Evolutionary conservation across 2,888 invertebrate species (phyloP), one percentile per base, ranked within the genome.

Genomic region (Drosophila neotestacea): DNA sequence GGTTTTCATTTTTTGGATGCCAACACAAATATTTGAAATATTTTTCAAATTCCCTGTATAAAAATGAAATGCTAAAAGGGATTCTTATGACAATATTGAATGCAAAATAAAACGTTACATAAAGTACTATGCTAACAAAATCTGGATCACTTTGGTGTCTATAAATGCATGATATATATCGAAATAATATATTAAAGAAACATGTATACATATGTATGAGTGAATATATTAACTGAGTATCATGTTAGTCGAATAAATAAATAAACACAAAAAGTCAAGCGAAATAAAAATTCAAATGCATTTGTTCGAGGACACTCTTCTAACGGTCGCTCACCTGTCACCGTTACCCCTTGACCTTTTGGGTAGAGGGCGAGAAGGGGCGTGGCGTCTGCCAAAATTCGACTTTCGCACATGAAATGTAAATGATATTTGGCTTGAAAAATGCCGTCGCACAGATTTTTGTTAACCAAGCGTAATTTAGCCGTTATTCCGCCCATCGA

Each of bases 341-440:
- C 38, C 38, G 55, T 44, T 27, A 52, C 55, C 77, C 52, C 44
- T 60, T 44, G 64, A 61, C 13, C 47, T 16, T 16, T 16, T 7
- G 0, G 44, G 38, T 11, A 10, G 16, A 16, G 38, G 2, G 9
- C 2, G 32, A 6, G 6, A 10, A 4, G 6, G n/a, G 1, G 28
- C 1, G 27, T 27, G 36, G 39, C 7, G 5, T 34, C 7, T 47
- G 48, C 39, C 54, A 66, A 86, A 79, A 73, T 74, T 87, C 56
- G 68, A 73, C 85, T 76, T 85, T 86, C 63, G 68, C 74, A 70
- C 81, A 77, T 88, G 69, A 73, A 88, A 88, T 80, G 77, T 73
- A 86, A 86, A 84, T 84, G 72, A 88, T 83, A 80, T 81, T 69
- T 81, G 51, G 74, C 81, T 78, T 76, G 83, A 77, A 88, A 88